Conservation (phyloP, 1,140 invertebrate species). For the Drosophila murphyi region DNA sequence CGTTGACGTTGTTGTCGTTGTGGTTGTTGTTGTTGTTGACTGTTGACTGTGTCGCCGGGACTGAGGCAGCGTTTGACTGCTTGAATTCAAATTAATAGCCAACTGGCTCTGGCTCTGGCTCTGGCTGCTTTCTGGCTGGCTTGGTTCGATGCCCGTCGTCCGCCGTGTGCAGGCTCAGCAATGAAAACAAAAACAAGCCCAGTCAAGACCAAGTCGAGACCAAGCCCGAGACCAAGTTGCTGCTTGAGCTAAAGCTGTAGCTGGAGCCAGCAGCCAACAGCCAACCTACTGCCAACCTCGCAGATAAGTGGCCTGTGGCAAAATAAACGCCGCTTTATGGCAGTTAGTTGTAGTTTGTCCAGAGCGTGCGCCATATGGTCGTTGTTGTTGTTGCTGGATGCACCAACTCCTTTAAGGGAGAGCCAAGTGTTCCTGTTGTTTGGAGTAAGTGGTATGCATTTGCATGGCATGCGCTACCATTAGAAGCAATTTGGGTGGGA, state of each 20-base stretch:
- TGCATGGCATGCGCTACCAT: conserved; percentile 80
- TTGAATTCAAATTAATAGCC: conserved; percentile 82
- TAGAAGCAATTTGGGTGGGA: conserved; percentile 74
- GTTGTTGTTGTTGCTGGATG: conserved; percentile 24
- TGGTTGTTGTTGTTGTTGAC: conserved; percentile 18
- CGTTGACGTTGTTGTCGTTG: conserved; percentile 44
- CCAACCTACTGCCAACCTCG: conserved; percentile 61
- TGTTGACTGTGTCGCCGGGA: conserved; percentile 60
- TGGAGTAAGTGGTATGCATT: conserved; percentile 70
- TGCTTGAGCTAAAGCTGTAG: conserved; percentile 19
- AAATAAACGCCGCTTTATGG: conserved; percentile 82
- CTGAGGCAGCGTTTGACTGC: conserved; percentile 71
- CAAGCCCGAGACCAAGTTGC: conserved; percentile 36
- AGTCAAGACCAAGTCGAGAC: conserved; percentile 49
- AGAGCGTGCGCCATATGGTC: conserved; percentile 62
- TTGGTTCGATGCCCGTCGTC: conserved; percentile 46
- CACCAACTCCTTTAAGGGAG: conserved; percentile 58
- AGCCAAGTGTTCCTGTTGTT: conserved; percentile 72
- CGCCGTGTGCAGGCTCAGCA: conserved; percentile 57
- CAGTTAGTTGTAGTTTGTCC: conserved; percentile 79
- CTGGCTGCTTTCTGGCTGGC: conserved; percentile 13
- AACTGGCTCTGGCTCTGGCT: conserved; percentile 53
- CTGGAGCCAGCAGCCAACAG: conserved; percentile 24
- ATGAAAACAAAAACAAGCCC: conserved; percentile 77
- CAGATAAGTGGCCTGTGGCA: conserved; percentile 82